Base-by-base conservation (phyloP, 2,113 vertebrate species). In the Apteryx mantelli region DNA sequence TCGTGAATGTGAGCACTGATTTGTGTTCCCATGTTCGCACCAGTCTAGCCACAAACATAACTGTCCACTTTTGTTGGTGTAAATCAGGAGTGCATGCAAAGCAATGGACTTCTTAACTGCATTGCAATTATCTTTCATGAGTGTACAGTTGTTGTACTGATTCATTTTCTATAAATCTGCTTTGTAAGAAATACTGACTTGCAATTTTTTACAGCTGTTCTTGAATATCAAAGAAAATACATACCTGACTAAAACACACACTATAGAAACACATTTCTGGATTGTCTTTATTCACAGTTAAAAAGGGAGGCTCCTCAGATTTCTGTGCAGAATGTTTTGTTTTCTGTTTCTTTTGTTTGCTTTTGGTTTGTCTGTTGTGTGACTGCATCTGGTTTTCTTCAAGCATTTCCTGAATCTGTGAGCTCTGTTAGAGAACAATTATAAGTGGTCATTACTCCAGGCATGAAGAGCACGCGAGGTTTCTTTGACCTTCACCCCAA, bases 11-110 rank as follows among this genome's bases (percentile, higher is more conserved):
- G 32, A 20, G 22, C 46, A 50, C 9, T 70, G 42, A 7, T 38
- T 50, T 79, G 32, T 0, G 3, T 5, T 34, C 12, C 18, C 11
- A 3, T 24, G 42, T n/a, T 61, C 48, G n/a, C 5, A 25, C 17
- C 8, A n/a, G 24, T 55, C 44, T n/a, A 52, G 15, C 32, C 55
- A 26, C 34, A 68, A 68, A 56, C 1, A 0, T 60, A 60, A 22
- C 36, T n/a, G 19, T 46, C 26, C 28, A 20, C 8, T 3, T 69
- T 64, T 26, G 26, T 46, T n/a, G 5, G 9, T 18, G 3, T 52
- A 65, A 69, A 44, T n/a, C 15, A 52, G 32, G 9, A 61, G 7
- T 40, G 66, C 0, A 1, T 20, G 26, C 53, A 64, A 82, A 79
- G 11, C 2, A 56, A n/a, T 11, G 11, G n/a, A 30, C 11, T 50